Base-by-base conservation (phyloP, 2,888 invertebrate genomes). In the Drosophila mulleri region DNA sequence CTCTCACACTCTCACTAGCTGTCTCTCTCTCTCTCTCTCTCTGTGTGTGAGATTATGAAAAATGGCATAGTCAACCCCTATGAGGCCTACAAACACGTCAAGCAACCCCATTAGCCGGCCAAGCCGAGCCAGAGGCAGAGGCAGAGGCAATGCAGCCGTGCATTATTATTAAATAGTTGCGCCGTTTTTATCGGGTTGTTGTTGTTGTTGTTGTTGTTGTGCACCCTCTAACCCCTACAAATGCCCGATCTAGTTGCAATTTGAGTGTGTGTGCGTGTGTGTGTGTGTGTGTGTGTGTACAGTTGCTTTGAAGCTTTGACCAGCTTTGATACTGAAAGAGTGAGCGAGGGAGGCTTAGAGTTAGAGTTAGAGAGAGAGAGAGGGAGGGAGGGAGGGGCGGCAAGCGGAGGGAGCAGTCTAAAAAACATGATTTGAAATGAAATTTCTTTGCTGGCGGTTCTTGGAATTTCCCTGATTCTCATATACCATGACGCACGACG, bases 41-140 rank as follows among this genome's bases (percentile, higher is more conserved):
- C 3, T 50, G 14, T 64, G 37, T 59, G 48, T 52, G 75, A 65
- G 75, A 72, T 82, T 78, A 74, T 83, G 75, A 78, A 67, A 84
- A 88, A 83, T 78, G 68, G 74, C 75, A 79, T 65, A 78, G 77
- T 56, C 83, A 83, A 83, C 77, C 83, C 83, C 83, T 83, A 72
- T 82, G 73, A 50, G 37, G 47, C 47, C 47, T 48, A 48, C 26
- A 59, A 56, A 39, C 58, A 62, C 41, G 14, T 32, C 45, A 26
- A 73, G 54, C 69, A 64, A 71, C 74, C 64, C 70, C 29, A 35
- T 20, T n/a, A 35, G 57, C n/a, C 58, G 23, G 35, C 23, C 11
- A n/a, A 20, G 32, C 9, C 2, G 32, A 32, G 32, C 11, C 9
- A 9, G 32, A 32, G 32, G 32, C 32, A 0, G 32, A 32, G 32